These are phyloP conservation scores for Zootermopsis nevadensis DNA, from an alignment of 2,888 invertebrate species.

Conservation along the genomic window DNA sequence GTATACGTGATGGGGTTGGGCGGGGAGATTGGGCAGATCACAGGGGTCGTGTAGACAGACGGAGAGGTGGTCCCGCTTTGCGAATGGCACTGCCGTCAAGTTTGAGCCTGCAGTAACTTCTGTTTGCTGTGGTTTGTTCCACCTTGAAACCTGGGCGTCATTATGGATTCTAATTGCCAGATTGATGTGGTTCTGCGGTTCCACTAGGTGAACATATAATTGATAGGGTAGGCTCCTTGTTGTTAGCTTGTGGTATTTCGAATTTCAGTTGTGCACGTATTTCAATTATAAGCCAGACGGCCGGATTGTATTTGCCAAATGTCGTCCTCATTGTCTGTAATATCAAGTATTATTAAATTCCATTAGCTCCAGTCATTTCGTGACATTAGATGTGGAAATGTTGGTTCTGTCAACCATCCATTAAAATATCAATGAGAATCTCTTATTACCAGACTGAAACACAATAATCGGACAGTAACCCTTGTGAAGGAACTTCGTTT, in stretches of 20 bases:
- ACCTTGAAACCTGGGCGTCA: conserved; percentile 21
- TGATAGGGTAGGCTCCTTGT: conserved; percentile 38
- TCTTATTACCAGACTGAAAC: background rate
- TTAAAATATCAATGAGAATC: background rate
- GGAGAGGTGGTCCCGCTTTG: background rate
- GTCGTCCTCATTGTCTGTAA: background rate
- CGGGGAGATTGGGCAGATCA: background rate
- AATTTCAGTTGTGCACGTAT: background rate
- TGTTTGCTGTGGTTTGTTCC: conserved; percentile 33
- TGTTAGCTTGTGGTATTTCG: conserved; percentile 37
- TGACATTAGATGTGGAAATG: background rate
- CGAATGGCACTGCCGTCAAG: background rate
- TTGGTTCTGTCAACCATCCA: background rate
- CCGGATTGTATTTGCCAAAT: background rate
- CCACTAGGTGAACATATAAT: conserved; percentile 41
- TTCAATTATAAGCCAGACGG: background rate
- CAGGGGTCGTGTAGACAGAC: background rate
- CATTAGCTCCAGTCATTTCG: conserved; percentile 2
- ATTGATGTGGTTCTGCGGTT: conserved; percentile 40
- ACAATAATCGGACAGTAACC: too few species aligned
- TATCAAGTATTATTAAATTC: conserved; percentile 25
- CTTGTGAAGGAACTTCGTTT: too few species aligned
- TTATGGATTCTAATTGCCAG: conserved; percentile 40
- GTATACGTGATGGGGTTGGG: too few species aligned
- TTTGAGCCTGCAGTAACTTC: background rate